Base-by-base conservation (phyloP, 2,797 vertebrate genomes). In the Caiman crocodilus region DNA sequence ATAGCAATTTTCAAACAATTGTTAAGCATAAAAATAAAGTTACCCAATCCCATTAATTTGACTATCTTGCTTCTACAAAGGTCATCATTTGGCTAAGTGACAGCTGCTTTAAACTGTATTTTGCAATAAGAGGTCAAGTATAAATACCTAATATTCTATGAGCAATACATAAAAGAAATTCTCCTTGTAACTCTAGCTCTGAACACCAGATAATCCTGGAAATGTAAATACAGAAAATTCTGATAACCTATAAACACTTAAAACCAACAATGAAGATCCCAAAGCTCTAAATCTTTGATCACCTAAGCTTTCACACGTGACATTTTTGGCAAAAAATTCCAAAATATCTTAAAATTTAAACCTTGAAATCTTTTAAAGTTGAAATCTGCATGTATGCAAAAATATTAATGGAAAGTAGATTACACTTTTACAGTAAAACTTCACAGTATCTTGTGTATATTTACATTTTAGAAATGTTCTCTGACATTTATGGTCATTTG, bases 401-500 rank as follows among this genome's bases (percentile, higher is more conserved):
- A 78, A 64, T 88, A 91, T 85, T 82, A 88, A 28, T 42, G 18
- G 25, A 35, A 88, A 32, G 42, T 73, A 90, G 79, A 74, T 82
- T 30, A 56, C 63, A 85, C 75, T 57, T 42, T 42, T 88, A 77
- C 76, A 84, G 84, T 67, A 86, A 95, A 96, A 90, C 92, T 84
- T 93, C 85, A 83, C 79, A 61, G 77, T 35, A 85, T 94, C 91
- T 88, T 87, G 88, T 88, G 93, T 93, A 75, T 89, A 97, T 94
- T 84, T 96, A 95, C 92, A 95, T 91, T 90, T 85, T 90, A 95
- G 92, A 96, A 96, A 95, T 95, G 88, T 60, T 93, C 73, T 90
- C 88, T 94, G 89, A 96, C 95, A 91, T 94, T 96, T 95, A 97
- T 95, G 91, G 94, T 93, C 95, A 96, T 92, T 96, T 95, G 90